phyloP scores from a whole-genome alignment of 2,113 vertebrate genomes.

The Charina bottae region DNA sequence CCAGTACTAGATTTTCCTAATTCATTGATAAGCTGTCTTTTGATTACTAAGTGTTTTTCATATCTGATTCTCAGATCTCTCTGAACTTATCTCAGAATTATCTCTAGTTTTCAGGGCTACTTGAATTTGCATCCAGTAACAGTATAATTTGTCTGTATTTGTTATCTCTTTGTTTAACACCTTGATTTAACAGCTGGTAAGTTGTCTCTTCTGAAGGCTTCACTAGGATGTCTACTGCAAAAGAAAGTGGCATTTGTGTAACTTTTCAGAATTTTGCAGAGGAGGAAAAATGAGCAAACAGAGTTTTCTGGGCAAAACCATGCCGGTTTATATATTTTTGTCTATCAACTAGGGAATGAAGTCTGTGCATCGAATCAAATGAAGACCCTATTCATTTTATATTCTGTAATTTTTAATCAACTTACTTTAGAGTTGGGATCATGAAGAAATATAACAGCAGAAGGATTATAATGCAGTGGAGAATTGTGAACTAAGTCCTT shows the following conservation, averaged over 20 bases:
- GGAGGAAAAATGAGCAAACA: background rate
- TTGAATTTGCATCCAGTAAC: background rate
- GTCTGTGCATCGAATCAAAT: background rate
- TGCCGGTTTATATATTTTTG: background rate
- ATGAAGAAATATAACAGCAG: background rate
- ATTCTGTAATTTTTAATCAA: background rate
- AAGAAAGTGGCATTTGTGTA: background rate
- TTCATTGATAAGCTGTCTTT: background rate
- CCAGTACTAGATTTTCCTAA: background rate
- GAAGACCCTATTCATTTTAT: background rate
- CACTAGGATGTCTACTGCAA: background rate
- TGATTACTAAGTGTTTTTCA: background rate
- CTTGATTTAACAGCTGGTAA: slow-evolving; percentile 15
- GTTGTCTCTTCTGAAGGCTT: slow-evolving; percentile 10
- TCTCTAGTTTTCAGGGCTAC: background rate
- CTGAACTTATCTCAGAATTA: background rate
- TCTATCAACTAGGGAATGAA: background rate
- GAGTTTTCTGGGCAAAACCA: background rate
- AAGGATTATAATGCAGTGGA: background rate
- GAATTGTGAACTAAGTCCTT: background rate
- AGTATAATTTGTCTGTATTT: background rate
- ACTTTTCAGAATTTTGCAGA: background rate
- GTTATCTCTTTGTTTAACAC: slow-evolving; percentile 9
- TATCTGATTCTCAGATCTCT: background rate
- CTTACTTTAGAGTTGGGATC: background rate